A percentile compares a stretch with the other conserved stretches of the same genome.
These are phyloP conservation scores for Lipotes vexillifer DNA, from an alignment of 2,113 vertebrate genomes.

Conservation along the genomic window DNA sequence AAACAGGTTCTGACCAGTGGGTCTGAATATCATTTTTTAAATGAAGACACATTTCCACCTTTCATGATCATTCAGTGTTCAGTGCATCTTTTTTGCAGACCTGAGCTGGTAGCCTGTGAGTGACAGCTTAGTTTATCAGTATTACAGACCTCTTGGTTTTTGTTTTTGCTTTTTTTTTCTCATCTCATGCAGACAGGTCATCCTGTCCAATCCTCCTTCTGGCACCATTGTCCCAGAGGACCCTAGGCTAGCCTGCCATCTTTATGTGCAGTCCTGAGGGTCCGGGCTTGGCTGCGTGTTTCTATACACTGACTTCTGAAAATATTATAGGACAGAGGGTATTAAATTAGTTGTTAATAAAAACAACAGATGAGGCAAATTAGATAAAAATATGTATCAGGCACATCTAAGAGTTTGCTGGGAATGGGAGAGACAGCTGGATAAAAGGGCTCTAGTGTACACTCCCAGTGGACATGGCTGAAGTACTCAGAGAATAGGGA, in stretches of 20 bases:
- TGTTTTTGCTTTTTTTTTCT: slow-evolving; percentile 69
- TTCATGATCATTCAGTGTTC: slow-evolving; percentile 32
- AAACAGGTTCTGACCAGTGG: slow-evolving; percentile 33
- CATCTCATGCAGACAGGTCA: slow-evolving; percentile 81
- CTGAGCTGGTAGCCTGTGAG: slow-evolving; percentile 74
- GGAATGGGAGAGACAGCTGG: slow-evolving; percentile 11
- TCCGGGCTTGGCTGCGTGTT: slow-evolving; percentile 73
- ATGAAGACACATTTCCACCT: background rate
- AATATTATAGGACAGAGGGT: slow-evolving; percentile 57
- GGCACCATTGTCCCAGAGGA: slow-evolving; percentile 75
- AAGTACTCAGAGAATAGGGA: background rate
- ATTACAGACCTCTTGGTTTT: slow-evolving; percentile 78
- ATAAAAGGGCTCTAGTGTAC: background rate
- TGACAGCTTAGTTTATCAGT: slow-evolving; percentile 85
- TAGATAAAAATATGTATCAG: slow-evolving; percentile 60
- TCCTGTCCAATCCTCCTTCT: slow-evolving; percentile 80
- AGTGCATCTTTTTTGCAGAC: slow-evolving; percentile 37
- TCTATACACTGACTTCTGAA: slow-evolving; percentile 69
- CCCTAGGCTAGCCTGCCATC: slow-evolving; percentile 77
- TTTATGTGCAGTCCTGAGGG: slow-evolving; percentile 78
- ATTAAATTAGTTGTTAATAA: slow-evolving; percentile 68
- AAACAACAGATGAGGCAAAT: slow-evolving; percentile 67
- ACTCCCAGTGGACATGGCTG: background rate
- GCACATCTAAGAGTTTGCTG: background rate
- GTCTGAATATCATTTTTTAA: slow-evolving; percentile 15